Evolutionary conservation across 2,113 vertebrate species (phyloP).

Genomic region (Varanus komodoensis): DNA sequence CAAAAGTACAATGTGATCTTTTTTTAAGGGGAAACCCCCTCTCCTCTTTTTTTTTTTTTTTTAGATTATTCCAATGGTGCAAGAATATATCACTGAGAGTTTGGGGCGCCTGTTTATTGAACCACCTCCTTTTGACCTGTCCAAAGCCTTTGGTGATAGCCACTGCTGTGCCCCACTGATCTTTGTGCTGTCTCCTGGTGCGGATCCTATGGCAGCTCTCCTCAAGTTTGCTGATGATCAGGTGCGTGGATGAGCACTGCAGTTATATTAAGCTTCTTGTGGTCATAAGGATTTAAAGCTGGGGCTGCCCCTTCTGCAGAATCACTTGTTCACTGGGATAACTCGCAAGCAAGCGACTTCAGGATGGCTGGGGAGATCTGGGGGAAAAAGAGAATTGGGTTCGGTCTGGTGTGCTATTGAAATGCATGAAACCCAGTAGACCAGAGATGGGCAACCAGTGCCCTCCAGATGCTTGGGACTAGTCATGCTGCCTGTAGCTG

Average conservation of each 20-base stretch:
- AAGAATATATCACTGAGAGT: constrained; percentile 83
- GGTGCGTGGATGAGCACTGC: constrained; percentile 51
- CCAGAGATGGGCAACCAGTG: too few species aligned
- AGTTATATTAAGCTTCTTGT: background rate
- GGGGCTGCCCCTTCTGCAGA: too few species aligned
- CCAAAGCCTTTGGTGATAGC: constrained; percentile 86
- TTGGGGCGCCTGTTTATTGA: constrained; percentile 86
- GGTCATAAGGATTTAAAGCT: background rate
- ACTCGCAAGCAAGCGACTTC: background rate
- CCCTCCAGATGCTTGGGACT: too few species aligned
- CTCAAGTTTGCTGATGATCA: constrained; percentile 89
- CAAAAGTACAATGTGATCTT: background rate
- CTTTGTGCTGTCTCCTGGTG: constrained; percentile 87
- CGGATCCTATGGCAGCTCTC: constrained; percentile 87
- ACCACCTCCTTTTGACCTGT: constrained; percentile 88
- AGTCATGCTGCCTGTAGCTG: too few species aligned
- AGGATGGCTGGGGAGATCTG: background rate
- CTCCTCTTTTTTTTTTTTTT: background rate
- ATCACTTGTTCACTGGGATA: background rate
- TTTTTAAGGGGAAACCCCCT: background rate
- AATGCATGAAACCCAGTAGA: background rate
- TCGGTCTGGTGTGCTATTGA: background rate
- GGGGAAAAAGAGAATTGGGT: background rate
- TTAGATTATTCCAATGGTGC: constrained; percentile 87
- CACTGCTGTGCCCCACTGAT: constrained; percentile 85